phyloP scores from a whole-genome alignment of 2,797 vertebrate genomes.

The Acanthopagrus latus region DNA sequence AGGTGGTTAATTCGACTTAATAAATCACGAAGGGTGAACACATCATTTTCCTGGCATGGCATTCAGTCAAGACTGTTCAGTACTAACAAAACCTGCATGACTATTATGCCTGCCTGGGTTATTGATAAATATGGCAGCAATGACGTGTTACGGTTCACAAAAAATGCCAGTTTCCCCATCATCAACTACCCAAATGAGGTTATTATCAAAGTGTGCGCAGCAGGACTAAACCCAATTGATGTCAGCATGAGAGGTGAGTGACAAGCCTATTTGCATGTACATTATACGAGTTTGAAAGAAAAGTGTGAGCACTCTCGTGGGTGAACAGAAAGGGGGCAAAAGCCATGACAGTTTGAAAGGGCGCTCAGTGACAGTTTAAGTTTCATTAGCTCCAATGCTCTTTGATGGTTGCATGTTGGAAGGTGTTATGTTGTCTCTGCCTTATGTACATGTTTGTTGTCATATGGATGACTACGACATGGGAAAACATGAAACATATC shows the following conservation, averaged over 20 bases:
- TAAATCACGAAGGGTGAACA: conserved; percentile 6
- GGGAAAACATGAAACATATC: not conserved
- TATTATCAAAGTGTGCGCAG: conserved; percentile 92
- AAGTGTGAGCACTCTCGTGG: not conserved
- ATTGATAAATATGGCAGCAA: conserved; percentile 93
- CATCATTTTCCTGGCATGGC: not conserved
- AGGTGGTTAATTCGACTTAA: conserved; percentile 36
- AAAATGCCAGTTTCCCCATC: conserved; percentile 88
- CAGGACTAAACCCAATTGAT: conserved; percentile 94
- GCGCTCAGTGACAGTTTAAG: not conserved
- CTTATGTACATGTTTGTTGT: too few relatives aligned
- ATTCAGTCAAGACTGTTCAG: conserved; percentile 71
- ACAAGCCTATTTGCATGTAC: not conserved
- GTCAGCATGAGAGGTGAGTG: conserved; percentile 96
- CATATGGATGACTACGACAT: not conserved
- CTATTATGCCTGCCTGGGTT: conserved; percentile 94
- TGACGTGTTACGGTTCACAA: conserved; percentile 90
- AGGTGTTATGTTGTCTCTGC: not conserved
- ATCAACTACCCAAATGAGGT: conserved; percentile 95
- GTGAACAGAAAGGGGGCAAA: not conserved
- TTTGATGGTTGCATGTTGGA: not conserved
- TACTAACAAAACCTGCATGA: conserved; percentile 67
- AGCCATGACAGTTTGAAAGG: not conserved
- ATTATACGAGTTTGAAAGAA: not conserved
- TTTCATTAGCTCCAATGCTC: not conserved